Evolutionary conservation across 2,113 vertebrate genomes (phyloP).

Genomic region (Corydoras sp.): DNA sequence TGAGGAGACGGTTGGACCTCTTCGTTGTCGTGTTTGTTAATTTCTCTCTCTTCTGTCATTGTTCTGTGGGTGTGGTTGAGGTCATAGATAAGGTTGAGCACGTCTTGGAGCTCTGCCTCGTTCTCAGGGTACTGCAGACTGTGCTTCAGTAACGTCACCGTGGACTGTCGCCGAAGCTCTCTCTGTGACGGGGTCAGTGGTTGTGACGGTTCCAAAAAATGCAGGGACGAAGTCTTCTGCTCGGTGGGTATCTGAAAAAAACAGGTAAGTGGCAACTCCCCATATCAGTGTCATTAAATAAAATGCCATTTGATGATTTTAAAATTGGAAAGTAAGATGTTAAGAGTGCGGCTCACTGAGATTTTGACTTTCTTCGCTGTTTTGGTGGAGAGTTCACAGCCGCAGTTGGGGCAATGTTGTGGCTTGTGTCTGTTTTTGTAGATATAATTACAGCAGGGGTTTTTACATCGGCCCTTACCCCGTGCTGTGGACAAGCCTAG

Average conservation of each 20-base stretch:
- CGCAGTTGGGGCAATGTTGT: slow-evolving; percentile 83
- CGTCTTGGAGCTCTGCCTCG: slow-evolving; percentile 81
- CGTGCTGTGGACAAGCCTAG: slow-evolving; percentile 90
- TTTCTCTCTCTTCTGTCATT: background rate
- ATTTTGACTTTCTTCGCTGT: slow-evolving; percentile 67
- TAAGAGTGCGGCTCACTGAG: slow-evolving; percentile 53
- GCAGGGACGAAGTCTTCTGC: slow-evolving; percentile 16
- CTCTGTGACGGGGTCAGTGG: slow-evolving; percentile 72
- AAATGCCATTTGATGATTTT: background rate
- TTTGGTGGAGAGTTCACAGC: slow-evolving; percentile 82
- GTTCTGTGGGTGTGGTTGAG: slow-evolving; percentile 78
- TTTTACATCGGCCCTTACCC: slow-evolving; percentile 92
- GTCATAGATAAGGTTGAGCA: slow-evolving; percentile 80
- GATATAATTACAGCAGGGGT: slow-evolving; percentile 83
- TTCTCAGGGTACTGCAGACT: slow-evolving; percentile 85
- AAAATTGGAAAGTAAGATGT: background rate
- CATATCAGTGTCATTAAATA: too few relatives aligned
- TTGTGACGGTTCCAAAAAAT: slow-evolving; percentile 67
- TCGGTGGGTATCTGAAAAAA: slow-evolving; percentile 1
- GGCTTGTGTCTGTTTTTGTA: slow-evolving; percentile 98
- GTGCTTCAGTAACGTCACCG: slow-evolving; percentile 80
- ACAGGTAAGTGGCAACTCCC: background rate
- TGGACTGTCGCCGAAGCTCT: slow-evolving; percentile 84
- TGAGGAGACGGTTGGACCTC: slow-evolving; percentile 76
- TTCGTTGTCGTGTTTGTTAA: slow-evolving; percentile 46